Evolutionary conservation across 2,888 invertebrate genomes (phyloP).

Genomic region (Parnassius apollo): DNA sequence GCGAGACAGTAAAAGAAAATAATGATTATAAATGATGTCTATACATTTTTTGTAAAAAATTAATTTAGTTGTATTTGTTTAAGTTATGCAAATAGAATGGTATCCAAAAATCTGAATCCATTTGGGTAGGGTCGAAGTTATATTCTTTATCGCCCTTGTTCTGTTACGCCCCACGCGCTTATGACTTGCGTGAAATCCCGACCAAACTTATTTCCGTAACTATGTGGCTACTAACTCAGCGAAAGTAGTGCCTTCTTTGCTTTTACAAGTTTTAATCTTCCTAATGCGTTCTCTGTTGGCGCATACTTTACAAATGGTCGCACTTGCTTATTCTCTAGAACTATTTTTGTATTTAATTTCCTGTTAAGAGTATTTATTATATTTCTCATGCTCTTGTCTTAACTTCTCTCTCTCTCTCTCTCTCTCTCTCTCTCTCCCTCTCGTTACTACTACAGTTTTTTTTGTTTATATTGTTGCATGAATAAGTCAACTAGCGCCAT

Average conservation of each 20-base stretch:
- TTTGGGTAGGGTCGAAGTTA: constrained; percentile 8
- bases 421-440: too few relatives aligned
- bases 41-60: too few relatives aligned
- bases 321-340: constrained; percentile 48
- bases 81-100: too few relatives aligned
- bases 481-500: too few relatives aligned
- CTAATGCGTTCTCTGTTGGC: constrained; percentile 70
- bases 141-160: constrained; percentile 15
- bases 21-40: too few relatives aligned
- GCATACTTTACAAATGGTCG: constrained; percentile 60
- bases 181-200: constrained; percentile 1
- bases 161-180: constrained; percentile 5
- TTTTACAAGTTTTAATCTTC: constrained; percentile 76
- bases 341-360: constrained; percentile 50
- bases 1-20: too few relatives aligned
- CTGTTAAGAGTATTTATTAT: constrained; percentile 31
- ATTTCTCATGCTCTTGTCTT: constrained; percentile 34
- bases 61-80: too few relatives aligned
- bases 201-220: constrained; percentile 27
- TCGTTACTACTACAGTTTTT: too few relatives aligned
- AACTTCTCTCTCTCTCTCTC: too few relatives aligned
- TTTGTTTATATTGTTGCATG: too few relatives aligned
- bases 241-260: constrained; percentile 56
- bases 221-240: constrained; percentile 34
- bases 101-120: constrained; percentile 1